Conservation (phyloP, 2,113 vertebrate species). For the Helogale parvula region DNA sequence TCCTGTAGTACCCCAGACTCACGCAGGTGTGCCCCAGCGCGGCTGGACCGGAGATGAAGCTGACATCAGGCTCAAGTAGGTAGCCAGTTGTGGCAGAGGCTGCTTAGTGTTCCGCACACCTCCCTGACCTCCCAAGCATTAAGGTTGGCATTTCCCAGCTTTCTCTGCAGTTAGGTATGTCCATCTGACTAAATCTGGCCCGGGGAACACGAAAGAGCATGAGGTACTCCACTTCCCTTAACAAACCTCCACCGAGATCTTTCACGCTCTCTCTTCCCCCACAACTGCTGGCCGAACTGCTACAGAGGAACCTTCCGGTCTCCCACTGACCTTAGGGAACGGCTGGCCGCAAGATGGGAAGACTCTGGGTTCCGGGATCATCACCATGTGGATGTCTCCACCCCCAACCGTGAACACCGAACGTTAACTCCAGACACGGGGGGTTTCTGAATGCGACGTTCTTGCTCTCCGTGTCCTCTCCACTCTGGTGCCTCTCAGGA, state of each 20-base stretch:
- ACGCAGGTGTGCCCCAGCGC: rapidly evolving
- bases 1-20: background rate
- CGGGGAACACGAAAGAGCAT: background rate
- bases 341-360: background rate
- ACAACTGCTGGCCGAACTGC: background rate
- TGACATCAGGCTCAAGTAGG: background rate
- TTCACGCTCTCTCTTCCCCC: background rate
- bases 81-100: background rate
- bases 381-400: no score
- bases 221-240: background rate
- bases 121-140: background rate
- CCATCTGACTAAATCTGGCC: background rate
- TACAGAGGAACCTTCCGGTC: background rate
- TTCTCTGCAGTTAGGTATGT: background rate
- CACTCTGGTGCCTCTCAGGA: background rate
- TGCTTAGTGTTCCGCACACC: background rate
- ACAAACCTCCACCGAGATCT: background rate
- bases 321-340: background rate
- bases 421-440: background rate
- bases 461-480: background rate
- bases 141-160: background rate
- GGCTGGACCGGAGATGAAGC: background rate
- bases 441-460: background rate
- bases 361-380: background rate
- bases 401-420: background rate